Evolutionary conservation across 2,888 invertebrate genomes (phyloP), one percentile per base, ranked within the genome.

Genomic region (Lepas anatifera): DNA sequence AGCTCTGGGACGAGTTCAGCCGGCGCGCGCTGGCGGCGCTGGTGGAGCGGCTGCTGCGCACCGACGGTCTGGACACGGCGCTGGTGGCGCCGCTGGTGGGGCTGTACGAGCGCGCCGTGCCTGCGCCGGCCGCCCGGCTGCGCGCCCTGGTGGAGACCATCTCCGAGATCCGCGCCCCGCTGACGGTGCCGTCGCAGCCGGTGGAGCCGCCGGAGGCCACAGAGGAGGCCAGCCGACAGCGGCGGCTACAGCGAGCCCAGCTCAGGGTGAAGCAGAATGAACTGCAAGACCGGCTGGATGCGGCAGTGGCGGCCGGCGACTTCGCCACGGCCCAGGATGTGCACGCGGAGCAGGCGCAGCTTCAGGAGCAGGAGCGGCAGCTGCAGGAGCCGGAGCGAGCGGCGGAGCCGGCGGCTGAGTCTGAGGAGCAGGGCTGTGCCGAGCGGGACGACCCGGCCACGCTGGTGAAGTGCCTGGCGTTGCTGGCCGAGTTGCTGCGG

Each of bases 391-490:
- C 13, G 27, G 22, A 43, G 48, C n/a, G n/a, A n/a, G 29, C 50
- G 35, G 10, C 68, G 3, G 11, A 22, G 48, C 27, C n/a, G 27
- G n/a, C 41, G 6, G 50, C 35, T 29, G 22, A 11, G 13, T 35
- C 18, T 7, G 67, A 70, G 18, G 58, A 16, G 18, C 8, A 32
- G 63, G 16, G 32, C 18, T 58, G 58, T 22, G 16, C 39, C 67
- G 74, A 73, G 67, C 78, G 81, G 76, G 80, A 77, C 74, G 84
- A 85, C 75, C 77, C 84, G 0, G 81, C 80, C 16, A 88, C 87
- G 0, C 79, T 89, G 70, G 81, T 83, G 67, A 88, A 87, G 76
- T 89, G 88, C 76, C 79, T 89, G 68, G 84, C 82, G 8, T 87
- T 90, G 73, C 81, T 88, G 68, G 85, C 84, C 75, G 80, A 85